These are phyloP conservation scores for Salminus brasiliensis DNA, from an alignment of 2,113 vertebrate species.

Conservation along the genomic window DNA sequence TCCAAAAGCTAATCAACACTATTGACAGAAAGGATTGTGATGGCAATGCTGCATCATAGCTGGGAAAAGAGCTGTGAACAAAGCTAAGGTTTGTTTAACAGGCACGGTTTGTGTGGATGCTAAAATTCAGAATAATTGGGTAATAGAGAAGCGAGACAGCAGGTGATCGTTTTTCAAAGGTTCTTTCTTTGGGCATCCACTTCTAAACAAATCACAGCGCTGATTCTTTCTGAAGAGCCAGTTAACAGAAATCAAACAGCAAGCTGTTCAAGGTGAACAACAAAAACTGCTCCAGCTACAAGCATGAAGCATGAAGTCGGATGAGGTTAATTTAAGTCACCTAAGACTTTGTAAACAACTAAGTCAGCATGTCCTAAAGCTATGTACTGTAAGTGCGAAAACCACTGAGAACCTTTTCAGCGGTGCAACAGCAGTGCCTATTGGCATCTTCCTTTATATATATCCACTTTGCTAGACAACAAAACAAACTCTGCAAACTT, in stretches of 20 bases:
- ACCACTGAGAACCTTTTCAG: background rate
- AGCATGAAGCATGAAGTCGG: background rate
- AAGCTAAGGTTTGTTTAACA: background rate
- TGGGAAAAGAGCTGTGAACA: background rate
- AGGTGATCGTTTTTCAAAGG: background rate
- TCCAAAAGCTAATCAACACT: slow-evolving; percentile 33
- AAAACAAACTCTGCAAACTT: background rate
- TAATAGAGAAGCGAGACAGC: background rate
- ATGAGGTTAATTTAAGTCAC: background rate
- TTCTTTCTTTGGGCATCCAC: background rate
- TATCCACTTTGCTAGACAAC: background rate
- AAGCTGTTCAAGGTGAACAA: background rate
- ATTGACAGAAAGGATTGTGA: slow-evolving; percentile 18
- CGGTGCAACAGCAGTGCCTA: background rate
- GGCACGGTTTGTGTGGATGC: background rate
- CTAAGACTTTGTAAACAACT: background rate
- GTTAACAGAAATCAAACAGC: background rate
- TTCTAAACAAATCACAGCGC: slow-evolving; percentile 6
- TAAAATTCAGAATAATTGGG: slow-evolving; percentile 2
- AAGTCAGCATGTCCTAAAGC: background rate
- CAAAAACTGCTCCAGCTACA: background rate
- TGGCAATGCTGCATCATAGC: background rate
- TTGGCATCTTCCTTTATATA: background rate
- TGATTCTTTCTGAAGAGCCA: background rate
- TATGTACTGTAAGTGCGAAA: background rate